phyloP scores from a whole-genome alignment of 2,888 invertebrate genomes.

The Crossocerus cetratus region DNA sequence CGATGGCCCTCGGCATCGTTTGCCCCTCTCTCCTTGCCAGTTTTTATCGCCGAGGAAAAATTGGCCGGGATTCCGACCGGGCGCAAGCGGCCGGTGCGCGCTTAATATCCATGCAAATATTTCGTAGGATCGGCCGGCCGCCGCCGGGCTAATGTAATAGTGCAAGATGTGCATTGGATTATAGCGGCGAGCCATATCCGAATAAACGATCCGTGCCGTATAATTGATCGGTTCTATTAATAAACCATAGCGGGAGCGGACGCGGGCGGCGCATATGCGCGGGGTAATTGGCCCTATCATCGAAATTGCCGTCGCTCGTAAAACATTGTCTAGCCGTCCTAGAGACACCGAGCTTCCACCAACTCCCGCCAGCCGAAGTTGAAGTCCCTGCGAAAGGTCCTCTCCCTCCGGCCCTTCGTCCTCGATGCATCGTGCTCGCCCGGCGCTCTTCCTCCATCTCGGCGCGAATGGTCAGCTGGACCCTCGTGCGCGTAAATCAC shows the following conservation, averaged over 20 bases:
- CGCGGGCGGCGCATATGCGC: constrained; percentile 1
- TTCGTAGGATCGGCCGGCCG: no score
- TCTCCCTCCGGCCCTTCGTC: constrained; percentile 44
- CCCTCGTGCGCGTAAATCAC: constrained; percentile 72
- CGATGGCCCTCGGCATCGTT: no score
- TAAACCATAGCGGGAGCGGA: not conserved
- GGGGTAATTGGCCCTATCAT: constrained; percentile 40
- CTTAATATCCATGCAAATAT: no score
- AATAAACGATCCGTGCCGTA: constrained; percentile 2
- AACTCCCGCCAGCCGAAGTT: constrained; percentile 59
- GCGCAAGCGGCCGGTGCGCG: no score
- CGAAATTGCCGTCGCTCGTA: constrained; percentile 49
- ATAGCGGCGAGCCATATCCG: not conserved
- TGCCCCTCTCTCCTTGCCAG: no score
- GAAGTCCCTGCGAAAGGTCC: constrained; percentile 30
- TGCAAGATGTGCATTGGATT: no score
- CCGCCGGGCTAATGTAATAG: no score
- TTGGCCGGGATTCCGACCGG: no score
- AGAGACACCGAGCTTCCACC: constrained; percentile 60
- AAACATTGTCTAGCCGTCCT: constrained; percentile 64
- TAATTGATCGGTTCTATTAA: constrained; percentile 7
- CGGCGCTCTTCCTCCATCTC: constrained; percentile 12
- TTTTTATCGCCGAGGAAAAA: no score
- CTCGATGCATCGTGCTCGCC: constrained; percentile 43
- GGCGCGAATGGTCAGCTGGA: constrained; percentile 65